These are phyloP conservation scores for Lagopus muta DNA, from an alignment of 2,113 vertebrate genomes.

Conservation along the genomic window DNA sequence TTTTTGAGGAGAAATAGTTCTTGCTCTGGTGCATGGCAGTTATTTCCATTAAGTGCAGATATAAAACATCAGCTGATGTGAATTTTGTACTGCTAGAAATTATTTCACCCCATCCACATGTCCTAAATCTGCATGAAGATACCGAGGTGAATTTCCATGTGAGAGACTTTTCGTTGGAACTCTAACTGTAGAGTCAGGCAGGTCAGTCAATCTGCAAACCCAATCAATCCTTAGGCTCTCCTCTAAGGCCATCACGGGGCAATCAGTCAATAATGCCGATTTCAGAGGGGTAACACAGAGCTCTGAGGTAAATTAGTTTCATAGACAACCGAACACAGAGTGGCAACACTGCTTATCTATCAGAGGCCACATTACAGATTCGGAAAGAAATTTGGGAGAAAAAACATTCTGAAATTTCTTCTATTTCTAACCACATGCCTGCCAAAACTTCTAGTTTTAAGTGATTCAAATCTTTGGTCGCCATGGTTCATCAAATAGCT, in stretches of 20 bases:
- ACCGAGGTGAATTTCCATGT: neutral
- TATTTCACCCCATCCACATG: neutral
- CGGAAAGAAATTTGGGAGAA: neutral
- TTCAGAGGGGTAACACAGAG: neutral
- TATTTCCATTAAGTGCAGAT: neutral
- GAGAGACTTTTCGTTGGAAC: neutral
- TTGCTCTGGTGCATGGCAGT: neutral
- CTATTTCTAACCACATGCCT: neutral
- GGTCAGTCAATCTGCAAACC: neutral
- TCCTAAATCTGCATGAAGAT: neutral
- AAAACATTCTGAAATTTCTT: neutral
- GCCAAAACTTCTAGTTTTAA: neutral
- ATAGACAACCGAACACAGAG: neutral
- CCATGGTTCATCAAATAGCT: neutral
- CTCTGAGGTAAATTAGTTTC: neutral
- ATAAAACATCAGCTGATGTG: neutral
- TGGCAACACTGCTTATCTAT: neutral
- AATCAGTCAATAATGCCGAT: neutral
- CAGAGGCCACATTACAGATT: neutral
- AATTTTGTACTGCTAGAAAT: neutral
- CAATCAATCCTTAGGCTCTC: neutral
- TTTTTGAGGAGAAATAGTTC: neutral
- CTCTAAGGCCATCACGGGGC: neutral
- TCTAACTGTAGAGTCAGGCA: neutral
- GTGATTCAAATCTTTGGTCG: neutral